Base-by-base conservation (phyloP, 2,888 invertebrate species). In the Brachypterus glaber region DNA sequence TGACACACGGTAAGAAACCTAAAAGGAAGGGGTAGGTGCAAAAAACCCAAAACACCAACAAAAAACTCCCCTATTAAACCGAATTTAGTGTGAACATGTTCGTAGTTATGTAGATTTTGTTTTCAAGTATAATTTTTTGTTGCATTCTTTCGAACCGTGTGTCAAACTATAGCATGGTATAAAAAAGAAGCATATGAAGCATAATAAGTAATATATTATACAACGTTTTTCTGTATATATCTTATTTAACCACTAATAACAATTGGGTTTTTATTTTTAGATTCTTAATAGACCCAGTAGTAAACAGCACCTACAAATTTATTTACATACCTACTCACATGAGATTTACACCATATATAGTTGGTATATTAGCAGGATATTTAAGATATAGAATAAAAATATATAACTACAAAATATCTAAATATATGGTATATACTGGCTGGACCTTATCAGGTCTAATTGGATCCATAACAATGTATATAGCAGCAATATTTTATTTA, bases 271-370 rank as follows among this genome's bases (percentile, higher is more conserved):
- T 24, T 37, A 21, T 16, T 53, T 51, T 34, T 33, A 60, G 60
- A 14, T 50, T 58, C 8, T 36, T 60, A 5, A 44, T 52, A 14
- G 55, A 57, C 39, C 59, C 60, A 17, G 51, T 54, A 3, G 43
- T 51, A 9, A 52, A 57, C 31, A 45, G 50, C 17, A 55, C 56
- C 2, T 61, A 59, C 41, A 47, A 50, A 29, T 45, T 44, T 13
- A 46, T 60, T 33, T 60, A 61, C 48, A 59, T 57, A 30, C 60
- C 59, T 3, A 58, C 57, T 1, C 60, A 61, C 37, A 54, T 59
- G 50, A 43, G 61, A 35, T 55, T 56, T 13, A 54, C 53, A 27
- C 55, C 61, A 1, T 61, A 61, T 40, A 57, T 59, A 35, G 50
- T 60, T 17, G 61, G 61, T 26, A 56, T 54, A 30, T 35, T 59